Conservation (phyloP, 2,113 vertebrate species). For the Hemichromis elongatus region DNA sequence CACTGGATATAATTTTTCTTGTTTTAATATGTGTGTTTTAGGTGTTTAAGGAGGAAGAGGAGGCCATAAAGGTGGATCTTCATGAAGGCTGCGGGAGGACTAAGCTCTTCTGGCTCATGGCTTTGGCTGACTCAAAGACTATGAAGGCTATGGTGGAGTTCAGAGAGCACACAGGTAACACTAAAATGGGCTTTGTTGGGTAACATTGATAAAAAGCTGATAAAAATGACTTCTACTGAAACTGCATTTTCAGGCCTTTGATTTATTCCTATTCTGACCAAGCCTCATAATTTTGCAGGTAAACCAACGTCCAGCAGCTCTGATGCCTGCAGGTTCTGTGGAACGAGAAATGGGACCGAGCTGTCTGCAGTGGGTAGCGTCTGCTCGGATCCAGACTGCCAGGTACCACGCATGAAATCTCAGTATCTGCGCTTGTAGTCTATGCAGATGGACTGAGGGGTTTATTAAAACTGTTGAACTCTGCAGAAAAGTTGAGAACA, state of each 20-base stretch:
- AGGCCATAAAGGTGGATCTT: conserved; percentile 98
- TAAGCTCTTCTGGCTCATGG: conserved; percentile 99
- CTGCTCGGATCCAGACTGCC: conserved; percentile 93
- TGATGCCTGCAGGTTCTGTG: conserved; percentile 95
- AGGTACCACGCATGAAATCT: conserved; percentile 73
- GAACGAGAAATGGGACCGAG: conserved; percentile 92
- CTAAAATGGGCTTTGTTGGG: not conserved
- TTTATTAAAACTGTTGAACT: not conserved
- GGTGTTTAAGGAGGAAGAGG: conserved; percentile 99
- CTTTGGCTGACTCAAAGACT: conserved; percentile 96
- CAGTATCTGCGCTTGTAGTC: not conserved
- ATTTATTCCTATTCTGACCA: not conserved
- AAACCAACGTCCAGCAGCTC: conserved; percentile 96
- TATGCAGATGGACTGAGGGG: not conserved
- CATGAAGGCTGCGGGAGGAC: conserved; percentile 98
- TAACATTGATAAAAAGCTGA: not conserved
- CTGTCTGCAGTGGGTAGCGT: conserved; percentile 95
- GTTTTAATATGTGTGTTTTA: conserved; percentile 42
- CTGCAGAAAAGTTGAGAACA: not conserved
- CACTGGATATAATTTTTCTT: not conserved
- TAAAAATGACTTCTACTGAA: not conserved
- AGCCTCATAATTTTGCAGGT: conserved; percentile 68
- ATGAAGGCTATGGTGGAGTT: conserved; percentile 99
- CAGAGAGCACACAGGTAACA: conserved; percentile 94
- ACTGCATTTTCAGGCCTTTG: not conserved